Percentiles rank a stretch among this genome's conserved stretches.
These are phyloP conservation scores for Epinotia demarniana DNA, from an alignment of 2,888 invertebrate species.

Conservation along the genomic window DNA sequence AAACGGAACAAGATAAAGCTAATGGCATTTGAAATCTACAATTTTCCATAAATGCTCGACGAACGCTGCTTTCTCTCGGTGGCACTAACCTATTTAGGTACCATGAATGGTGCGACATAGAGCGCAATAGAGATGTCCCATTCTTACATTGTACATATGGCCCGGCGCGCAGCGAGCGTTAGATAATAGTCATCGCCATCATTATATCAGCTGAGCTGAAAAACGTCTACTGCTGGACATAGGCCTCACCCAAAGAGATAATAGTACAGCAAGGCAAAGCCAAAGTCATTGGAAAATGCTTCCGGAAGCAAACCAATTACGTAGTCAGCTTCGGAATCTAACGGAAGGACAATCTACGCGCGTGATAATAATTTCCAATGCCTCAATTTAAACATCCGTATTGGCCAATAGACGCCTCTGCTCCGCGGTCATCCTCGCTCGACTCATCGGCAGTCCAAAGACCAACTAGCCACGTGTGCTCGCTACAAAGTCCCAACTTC, in stretches of 20 bases:
- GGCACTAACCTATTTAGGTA: no score
- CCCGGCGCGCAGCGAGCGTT: no score
- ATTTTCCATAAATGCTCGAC: no score
- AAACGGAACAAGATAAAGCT: not conserved
- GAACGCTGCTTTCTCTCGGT: no score
- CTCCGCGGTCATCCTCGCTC: constrained; percentile 9
- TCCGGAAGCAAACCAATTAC: constrained; percentile 21
- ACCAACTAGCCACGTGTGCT: constrained; percentile 61
- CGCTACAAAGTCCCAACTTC: constrained; percentile 56
- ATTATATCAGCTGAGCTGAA: no score
- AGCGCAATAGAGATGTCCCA: no score
- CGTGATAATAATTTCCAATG: constrained; percentile 27
- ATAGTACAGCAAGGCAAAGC: not conserved
- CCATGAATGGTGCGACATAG: no score
- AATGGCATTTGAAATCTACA: not conserved
- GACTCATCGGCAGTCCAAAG: constrained; percentile 48
- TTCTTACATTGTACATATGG: no score
- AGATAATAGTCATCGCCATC: no score
- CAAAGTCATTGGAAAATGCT: constrained; percentile 1
- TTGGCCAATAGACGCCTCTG: constrained; percentile 11
- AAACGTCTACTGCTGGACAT: no score
- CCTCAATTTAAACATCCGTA: not conserved
- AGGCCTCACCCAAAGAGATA: no score
- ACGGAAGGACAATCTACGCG: constrained; percentile 25
- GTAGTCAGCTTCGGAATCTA: constrained; percentile 20